Evolutionary conservation across 2,888 invertebrate genomes (phyloP), one percentile per base, ranked within the genome.

Genomic region (Rhogogaster chlorosoma): DNA sequence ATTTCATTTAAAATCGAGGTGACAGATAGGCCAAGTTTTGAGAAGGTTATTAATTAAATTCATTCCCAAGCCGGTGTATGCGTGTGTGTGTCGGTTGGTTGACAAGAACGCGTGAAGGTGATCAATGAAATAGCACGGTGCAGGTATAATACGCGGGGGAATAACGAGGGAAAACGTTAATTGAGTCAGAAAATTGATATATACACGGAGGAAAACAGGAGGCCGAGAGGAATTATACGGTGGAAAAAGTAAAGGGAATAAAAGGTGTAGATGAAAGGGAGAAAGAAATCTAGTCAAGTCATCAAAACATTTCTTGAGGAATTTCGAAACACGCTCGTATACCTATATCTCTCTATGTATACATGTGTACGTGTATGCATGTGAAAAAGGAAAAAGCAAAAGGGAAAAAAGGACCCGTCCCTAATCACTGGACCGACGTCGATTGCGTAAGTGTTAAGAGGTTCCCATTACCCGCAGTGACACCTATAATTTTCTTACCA

Each of bases 401-500:
- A 78, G 12, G 6, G 38, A 82, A 83, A 64, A 38, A 4, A 9
- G 67, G 32, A 67, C 15, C 61, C 67, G 67, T 67, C 67, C 83
- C 83, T 64, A 45, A 67, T 83, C 67, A 49, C 83, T 10, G 80
- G n/a, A 7, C 32, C 45, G 78, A 84, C 84, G 57, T 67, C 70
- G 73, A 57, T 82, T 82, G 84, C 84, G 53, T 42, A 85, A 82
- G 70, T 70, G 67, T 80, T 71, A 82, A 85, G 71, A 85, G 78
- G 67, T 67, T 77, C 18, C 70, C 84, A 85, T 85, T 85, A 85
- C 12, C 70, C 70, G 22, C 70, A 85, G 70, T 85, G 84, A 85
- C 84, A 85, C 84, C 84, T 85, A 83, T 85, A 49, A 85, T 85
- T 82, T 85, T 42, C 64, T 67, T 38, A 45, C 18, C 32, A 78